Conservation (phyloP, 2,888 invertebrate genomes). For the Pherbina coryleti region DNA sequence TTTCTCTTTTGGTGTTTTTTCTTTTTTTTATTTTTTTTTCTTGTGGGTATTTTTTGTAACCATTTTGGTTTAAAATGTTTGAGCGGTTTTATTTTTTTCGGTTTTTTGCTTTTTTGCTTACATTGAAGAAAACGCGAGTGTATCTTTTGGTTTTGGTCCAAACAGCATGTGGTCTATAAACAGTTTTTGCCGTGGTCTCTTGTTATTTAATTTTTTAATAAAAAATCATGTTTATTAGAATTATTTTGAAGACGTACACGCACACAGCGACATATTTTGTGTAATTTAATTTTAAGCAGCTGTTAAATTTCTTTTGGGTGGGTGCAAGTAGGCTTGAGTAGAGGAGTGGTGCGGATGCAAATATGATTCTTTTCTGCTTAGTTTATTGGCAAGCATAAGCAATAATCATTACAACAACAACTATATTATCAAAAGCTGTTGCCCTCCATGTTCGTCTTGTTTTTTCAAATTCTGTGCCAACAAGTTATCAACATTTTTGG, state of each 20-base stretch:
- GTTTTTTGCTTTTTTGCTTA: too few species aligned
- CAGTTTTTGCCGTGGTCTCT: not conserved
- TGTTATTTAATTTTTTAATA: not conserved
- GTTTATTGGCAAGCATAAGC: too few species aligned
- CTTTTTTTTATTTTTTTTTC: not conserved
- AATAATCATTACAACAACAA: too few species aligned
- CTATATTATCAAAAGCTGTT: too few species aligned
- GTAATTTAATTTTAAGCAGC: constrained; percentile 22
- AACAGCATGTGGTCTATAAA: not conserved
- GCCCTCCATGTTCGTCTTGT: too few species aligned
- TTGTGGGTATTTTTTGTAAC: not conserved
- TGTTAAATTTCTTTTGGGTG: constrained; percentile 3
- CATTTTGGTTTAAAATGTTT: not conserved
- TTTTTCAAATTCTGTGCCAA: not conserved
- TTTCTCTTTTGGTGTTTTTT: not conserved
- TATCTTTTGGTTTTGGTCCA: not conserved
- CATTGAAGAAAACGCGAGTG: too few species aligned
- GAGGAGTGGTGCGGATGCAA: too few species aligned
- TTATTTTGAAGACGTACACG: not conserved
- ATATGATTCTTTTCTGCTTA: too few species aligned
- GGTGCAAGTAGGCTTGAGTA: not conserved
- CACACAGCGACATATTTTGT: not conserved
- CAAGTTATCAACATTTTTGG: constrained; percentile 4
- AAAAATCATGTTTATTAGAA: not conserved
- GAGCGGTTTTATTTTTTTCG: too few species aligned